These are phyloP conservation scores for Carcinoscorpius rotundicauda DNA, from an alignment of 1,140 invertebrate species.

Conservation along the genomic window DNA sequence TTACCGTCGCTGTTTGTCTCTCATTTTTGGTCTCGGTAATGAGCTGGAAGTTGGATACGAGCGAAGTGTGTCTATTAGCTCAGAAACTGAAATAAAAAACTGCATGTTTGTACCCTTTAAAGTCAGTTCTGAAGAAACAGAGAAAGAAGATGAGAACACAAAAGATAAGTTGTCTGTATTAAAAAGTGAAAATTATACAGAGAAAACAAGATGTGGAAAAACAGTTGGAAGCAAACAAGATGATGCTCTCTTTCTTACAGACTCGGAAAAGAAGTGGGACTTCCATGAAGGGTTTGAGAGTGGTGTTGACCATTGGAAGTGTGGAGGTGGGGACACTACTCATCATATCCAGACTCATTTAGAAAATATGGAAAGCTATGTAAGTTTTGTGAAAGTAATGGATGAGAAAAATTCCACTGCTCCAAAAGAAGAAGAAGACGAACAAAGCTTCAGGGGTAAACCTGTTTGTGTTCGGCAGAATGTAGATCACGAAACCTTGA, in stretches of 20 bases:
- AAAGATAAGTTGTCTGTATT: constrained; percentile 18
- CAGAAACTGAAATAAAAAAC: too few relatives aligned
- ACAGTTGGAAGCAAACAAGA: constrained; percentile 19
- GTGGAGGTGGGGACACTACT: constrained; percentile 42
- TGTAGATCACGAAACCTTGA: too few relatives aligned
- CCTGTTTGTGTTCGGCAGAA: too few relatives aligned
- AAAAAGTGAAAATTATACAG: constrained; percentile 23
- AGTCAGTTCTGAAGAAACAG: too few relatives aligned
- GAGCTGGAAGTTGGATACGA: background rate
- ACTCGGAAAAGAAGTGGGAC: constrained; percentile 24
- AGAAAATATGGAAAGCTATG: constrained; percentile 62
- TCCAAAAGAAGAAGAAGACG: too few relatives aligned
- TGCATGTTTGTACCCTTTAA: too few relatives aligned
- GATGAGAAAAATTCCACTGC: constrained; percentile 5
- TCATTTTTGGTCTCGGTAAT: constrained; percentile 11
- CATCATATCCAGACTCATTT: constrained; percentile 73
- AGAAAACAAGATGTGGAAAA: constrained; percentile 23
- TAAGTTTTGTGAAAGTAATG: constrained; percentile 63
- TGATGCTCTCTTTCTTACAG: constrained; percentile 20
- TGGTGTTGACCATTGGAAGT: constrained; percentile 33
- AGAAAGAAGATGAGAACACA: background rate
- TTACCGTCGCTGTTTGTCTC: constrained; percentile 39
- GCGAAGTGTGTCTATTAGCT: too few relatives aligned
- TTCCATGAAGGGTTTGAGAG: constrained; percentile 30
- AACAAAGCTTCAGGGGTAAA: too few relatives aligned